Evolutionary conservation across 2,888 invertebrate species (phyloP), one percentile per base, ranked within the genome.

Genomic region (Chesias legatella): DNA sequence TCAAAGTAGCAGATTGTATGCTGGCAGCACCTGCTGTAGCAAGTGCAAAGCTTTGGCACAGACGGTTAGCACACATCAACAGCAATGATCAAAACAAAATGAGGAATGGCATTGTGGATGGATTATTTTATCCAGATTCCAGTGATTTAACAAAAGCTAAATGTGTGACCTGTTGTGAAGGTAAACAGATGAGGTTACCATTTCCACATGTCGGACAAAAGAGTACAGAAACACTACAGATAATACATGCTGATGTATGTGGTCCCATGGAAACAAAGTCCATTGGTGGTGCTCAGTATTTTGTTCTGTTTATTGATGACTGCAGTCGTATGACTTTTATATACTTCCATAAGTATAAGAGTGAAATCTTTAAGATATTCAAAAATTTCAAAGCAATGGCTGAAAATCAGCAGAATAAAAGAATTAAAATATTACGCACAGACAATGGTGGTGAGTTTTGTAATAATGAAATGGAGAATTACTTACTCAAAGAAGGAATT

Each of bases 51-150:
- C 30, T 44, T 17, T 59, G 57, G 54, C 54, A 60, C 43, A 20
- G 56, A 17, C 41, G 60, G 6, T 23, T 60, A 5, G 56, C 53
- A 21, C 56, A 54, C 41, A 40, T 57, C n/a, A 60, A 60, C 34
- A 55, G 52, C 26, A 26, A 49, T 6, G 51, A 54, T 37, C 33
- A 54, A 24, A 54, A 52, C 10, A 53, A 51, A 9, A 45, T 48
- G 43, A 35, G 22, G 8, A 29, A 50, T 35, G 50, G 43, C 7
- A 35, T 39, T 11, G 50, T 42, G 2, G n/a, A 21, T 0, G 46
- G 43, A 6, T 27, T 51, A 6, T 5, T 8, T 6, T 48, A 35
- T 11, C 1, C 8, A 17, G 31, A 31, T 3, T 31, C 33, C 7
- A 10, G 23, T 0, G 23, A 23, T 1, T 29, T 35, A 1, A 6